These are phyloP conservation scores for Pemphredon lugubris DNA, from an alignment of 2,888 invertebrate species.

Conservation along the genomic window DNA sequence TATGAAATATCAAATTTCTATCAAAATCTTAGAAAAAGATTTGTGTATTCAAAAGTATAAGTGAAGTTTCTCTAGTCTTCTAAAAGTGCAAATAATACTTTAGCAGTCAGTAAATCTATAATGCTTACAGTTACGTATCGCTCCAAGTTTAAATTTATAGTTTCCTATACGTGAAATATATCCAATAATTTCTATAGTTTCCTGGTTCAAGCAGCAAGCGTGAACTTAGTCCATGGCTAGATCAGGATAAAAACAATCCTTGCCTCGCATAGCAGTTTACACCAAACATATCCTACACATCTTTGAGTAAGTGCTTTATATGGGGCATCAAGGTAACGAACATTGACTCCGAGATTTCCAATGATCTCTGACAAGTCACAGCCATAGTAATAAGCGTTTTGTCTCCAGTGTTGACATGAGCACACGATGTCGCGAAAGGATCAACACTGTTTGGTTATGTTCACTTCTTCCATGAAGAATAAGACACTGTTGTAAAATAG, in stretches of 20 bases:
- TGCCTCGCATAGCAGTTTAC: slow-evolving; percentile 65
- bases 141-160: slow-evolving; percentile 14
- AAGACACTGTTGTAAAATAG: slow-evolving; percentile 51
- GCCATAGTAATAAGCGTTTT: slow-evolving; percentile 58
- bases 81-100: slow-evolving; percentile 51
- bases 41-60: slow-evolving; percentile 21
- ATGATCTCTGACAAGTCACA: slow-evolving; percentile 36
- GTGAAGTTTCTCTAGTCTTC: slow-evolving; percentile 17
- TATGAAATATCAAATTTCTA: slow-evolving; percentile 31
- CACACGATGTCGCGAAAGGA: slow-evolving; percentile 49
- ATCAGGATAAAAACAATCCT: slow-evolving; percentile 65
- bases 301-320: slow-evolving; percentile 37
- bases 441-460: slow-evolving; percentile 69
- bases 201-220: slow-evolving; percentile 64
- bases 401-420: slow-evolving; percentile 61
- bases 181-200: slow-evolving; percentile 25
- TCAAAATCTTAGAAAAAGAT: slow-evolving; percentile 17
- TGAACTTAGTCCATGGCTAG: slow-evolving; percentile 65
- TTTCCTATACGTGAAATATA: slow-evolving; percentile 22
- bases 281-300: slow-evolving; percentile 55
- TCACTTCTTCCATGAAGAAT: slow-evolving; percentile 57
- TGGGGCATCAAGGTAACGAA: slow-evolving; percentile 22
- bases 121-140: slow-evolving; percentile 40
- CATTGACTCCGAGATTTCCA: slow-evolving; percentile 25
- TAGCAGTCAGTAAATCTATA: slow-evolving; percentile 34